Evolutionary conservation across 1,140 invertebrate species (phyloP), one percentile per base, ranked within the genome.

Genomic region (Argopecten irradians): DNA sequence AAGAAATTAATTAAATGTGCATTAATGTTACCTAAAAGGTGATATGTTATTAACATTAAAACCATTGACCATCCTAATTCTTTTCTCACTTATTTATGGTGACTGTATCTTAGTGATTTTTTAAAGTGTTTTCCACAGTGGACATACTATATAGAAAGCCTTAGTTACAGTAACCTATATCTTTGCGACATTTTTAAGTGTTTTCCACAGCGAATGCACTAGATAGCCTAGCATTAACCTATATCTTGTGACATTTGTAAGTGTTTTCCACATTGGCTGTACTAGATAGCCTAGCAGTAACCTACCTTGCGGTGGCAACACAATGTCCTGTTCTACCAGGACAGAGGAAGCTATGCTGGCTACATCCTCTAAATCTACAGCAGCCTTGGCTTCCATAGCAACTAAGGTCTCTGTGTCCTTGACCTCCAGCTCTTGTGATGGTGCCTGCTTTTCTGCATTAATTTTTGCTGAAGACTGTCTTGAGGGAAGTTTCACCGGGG

Each of bases 311-410:
- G 55, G 1, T 71, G 89, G 89, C 43, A 90, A 83, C 19, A 88
- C 84, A 46, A 90, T 90, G 43, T 90, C 89, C 33, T 90, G 84
- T 82, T 90, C 89, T 39, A 86, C 35, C 16, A 86, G 85, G 11
- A 88, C 46, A 19, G 89, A 90, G 1, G 87, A 88, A 16, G 89
- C 87, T 32, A 90, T 33, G 41, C 89, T 90, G 43, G 82, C 82
- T 39, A 43, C 46, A 35, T 90, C 89, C n/a, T 46, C 36, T 34
- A 88, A 82, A 34, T 34, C 83, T 28, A 84, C 85, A 34, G 39
- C 85, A 34, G 43, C 55, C 41, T 41, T 28, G 22, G 82, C 82
- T 36, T 86, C 85, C 9, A 41, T 39, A 43, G 35, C 85, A 86
- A 86, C 19, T 16, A 28, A 22, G 39, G 28, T 87, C 43, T 84